Conservation (phyloP, 2,888 invertebrate species). For the Ellobium chinense region DNA sequence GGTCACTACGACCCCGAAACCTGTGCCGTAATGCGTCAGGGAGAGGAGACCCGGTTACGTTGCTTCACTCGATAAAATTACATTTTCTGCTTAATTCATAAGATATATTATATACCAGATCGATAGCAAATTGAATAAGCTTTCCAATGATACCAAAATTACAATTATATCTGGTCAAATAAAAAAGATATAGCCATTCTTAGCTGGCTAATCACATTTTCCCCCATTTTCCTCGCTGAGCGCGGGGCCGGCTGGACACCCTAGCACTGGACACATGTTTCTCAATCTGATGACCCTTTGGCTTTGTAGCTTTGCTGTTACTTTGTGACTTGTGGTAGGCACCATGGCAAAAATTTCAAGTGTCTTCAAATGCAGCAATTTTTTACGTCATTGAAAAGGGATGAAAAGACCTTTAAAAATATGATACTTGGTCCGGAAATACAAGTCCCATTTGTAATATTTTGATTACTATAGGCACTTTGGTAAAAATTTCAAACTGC, state of each 20-base stretch:
- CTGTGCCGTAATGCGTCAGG: background rate
- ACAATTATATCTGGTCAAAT: background rate
- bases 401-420: no score
- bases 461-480: no score
- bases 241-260: background rate
- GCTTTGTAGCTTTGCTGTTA: no score
- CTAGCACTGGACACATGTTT: no score
- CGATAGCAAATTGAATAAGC: background rate
- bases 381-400: no score
- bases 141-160: background rate
- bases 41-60: background rate
- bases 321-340: no score
- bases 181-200: background rate
- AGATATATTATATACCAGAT: background rate
- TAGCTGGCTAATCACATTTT: background rate
- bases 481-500: no score
- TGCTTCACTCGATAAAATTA: background rate
- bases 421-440: no score
- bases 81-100: background rate
- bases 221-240: background rate
- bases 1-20: background rate
- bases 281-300: no score
- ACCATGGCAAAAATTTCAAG: no score
- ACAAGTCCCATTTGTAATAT: no score
- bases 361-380: no score